Conservation (phyloP, 1,140 invertebrate species). For the Homalodisca vitripennis region DNA sequence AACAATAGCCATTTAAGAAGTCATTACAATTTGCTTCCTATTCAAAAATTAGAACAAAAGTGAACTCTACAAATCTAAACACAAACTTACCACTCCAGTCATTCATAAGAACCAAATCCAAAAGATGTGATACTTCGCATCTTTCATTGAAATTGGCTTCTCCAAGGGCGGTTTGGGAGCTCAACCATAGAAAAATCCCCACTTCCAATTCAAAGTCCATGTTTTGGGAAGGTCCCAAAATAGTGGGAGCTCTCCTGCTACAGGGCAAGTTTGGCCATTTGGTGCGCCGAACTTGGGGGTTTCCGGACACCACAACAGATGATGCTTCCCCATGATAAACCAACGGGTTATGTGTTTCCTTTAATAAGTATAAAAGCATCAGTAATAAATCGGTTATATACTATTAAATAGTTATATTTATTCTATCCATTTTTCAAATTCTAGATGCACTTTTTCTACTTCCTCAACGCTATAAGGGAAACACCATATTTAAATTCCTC, state of each 20-base stretch:
- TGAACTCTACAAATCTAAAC: too few species aligned
- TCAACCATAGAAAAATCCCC: slow-evolving; percentile 93
- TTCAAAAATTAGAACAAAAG: too few species aligned
- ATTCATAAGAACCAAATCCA: slow-evolving; percentile 98
- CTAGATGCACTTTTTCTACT: too few species aligned
- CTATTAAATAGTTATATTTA: slow-evolving; percentile 1
- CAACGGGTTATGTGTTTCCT: slow-evolving; percentile 95
- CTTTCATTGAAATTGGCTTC: slow-evolving; percentile 73
- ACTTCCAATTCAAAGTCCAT: slow-evolving; percentile 99
- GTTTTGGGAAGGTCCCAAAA: slow-evolving; percentile 80
- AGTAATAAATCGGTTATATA: too few species aligned
- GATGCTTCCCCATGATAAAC: slow-evolving; percentile 97
- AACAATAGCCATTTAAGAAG: too few species aligned
- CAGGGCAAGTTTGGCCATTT: slow-evolving; percentile 84
- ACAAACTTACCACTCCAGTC: slow-evolving; percentile 98
- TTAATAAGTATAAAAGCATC: slow-evolving; percentile 42
- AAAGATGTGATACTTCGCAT: slow-evolving; percentile 92
- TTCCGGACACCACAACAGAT: slow-evolving; percentile 93
- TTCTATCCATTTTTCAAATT: neutral
- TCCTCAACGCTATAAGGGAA: neutral
- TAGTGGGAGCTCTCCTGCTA: slow-evolving; percentile 66
- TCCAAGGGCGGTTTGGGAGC: slow-evolving; percentile 77
- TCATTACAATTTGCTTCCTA: too few species aligned
- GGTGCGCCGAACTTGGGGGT: slow-evolving; percentile 85
- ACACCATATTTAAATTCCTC: neutral